Evolutionary conservation across 1,140 invertebrate species (phyloP).

Genomic region (Drosophila equinoxialis): DNA sequence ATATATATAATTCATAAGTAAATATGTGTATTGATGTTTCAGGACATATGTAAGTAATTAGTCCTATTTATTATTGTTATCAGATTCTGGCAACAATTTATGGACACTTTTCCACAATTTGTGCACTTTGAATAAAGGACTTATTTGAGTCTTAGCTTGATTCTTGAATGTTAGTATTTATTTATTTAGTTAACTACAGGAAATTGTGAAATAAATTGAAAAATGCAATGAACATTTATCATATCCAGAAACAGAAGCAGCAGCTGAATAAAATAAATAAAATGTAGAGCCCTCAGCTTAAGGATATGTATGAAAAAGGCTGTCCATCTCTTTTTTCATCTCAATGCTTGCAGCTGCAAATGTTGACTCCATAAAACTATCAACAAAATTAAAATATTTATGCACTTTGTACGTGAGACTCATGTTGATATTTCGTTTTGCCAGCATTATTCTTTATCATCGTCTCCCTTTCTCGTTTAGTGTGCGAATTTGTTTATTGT

Average conservation of each 20-base stretch:
- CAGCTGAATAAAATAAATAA: conserved; percentile 38
- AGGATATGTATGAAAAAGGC: not conserved
- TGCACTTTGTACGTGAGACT: conserved; percentile 62
- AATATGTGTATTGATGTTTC: no score
- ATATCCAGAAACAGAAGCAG: conserved; percentile 35
- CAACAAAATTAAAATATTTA: conserved; percentile 79
- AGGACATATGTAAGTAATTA: no score
- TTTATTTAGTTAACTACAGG: conserved; percentile 19
- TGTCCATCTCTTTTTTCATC: not conserved
- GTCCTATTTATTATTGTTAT: no score
- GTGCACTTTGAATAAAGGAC: not conserved
- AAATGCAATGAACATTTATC: conserved; percentile 61
- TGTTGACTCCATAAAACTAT: conserved; percentile 67
- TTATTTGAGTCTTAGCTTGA: conserved; percentile 23
- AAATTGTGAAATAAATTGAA: conserved; percentile 75
- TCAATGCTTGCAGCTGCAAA: not conserved
- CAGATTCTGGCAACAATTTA: no score
- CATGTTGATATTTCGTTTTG: conserved; percentile 45
- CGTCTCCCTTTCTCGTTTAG: conserved; percentile 9
- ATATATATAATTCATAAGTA: no score
- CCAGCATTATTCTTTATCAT: not conserved
- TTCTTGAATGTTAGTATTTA: not conserved
- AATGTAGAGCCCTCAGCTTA: conserved; percentile 16
- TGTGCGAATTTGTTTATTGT: conserved; percentile 72
- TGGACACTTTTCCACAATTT: not conserved